phyloP scores from a whole-genome alignment of 37 sponge, comb jelly and placozoan species.

The Mnemiopsis leidyi region DNA sequence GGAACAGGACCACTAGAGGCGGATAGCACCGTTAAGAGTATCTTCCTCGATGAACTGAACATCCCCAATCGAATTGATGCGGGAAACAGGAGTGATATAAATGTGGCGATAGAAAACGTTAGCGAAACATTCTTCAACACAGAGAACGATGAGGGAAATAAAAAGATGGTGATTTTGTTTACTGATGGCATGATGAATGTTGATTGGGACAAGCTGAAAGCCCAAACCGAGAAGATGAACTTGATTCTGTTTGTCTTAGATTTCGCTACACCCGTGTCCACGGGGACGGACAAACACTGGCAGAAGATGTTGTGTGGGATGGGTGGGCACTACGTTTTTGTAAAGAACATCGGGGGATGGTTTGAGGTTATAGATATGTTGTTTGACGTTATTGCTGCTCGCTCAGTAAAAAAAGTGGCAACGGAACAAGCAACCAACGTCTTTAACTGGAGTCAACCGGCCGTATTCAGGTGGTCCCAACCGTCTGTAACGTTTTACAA shows the following conservation, averaged over 20 bases:
- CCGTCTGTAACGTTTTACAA: background rate
- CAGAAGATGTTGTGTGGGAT: background rate
- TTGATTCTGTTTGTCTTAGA: background rate
- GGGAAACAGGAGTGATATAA: background rate
- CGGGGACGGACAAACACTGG: background rate
- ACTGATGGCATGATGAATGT: slow-evolving; percentile 27
- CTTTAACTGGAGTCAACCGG: no score
- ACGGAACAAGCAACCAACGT: no score
- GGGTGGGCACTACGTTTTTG: slow-evolving; percentile 22
- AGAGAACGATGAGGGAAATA: background rate
- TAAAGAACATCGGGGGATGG: slow-evolving; percentile 9
- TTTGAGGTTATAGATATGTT: slow-evolving; percentile 17
- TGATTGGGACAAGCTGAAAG: background rate
- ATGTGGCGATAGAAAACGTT: background rate
- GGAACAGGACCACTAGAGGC: background rate
- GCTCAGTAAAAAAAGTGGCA: background rate
- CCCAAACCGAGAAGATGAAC: background rate
- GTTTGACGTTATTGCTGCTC: background rate
- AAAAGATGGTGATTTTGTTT: slow-evolving; percentile 17
- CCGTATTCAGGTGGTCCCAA: slow-evolving; percentile 9
- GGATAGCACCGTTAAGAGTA: background rate
- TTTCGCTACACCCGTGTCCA: slow-evolving; percentile 16
- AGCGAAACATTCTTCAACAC: slow-evolving; percentile 2
- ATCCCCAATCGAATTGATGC: background rate
- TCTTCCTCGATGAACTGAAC: background rate